Evolutionary conservation across 2,888 invertebrate species (phyloP).

Genomic region (Taenaris catops): DNA sequence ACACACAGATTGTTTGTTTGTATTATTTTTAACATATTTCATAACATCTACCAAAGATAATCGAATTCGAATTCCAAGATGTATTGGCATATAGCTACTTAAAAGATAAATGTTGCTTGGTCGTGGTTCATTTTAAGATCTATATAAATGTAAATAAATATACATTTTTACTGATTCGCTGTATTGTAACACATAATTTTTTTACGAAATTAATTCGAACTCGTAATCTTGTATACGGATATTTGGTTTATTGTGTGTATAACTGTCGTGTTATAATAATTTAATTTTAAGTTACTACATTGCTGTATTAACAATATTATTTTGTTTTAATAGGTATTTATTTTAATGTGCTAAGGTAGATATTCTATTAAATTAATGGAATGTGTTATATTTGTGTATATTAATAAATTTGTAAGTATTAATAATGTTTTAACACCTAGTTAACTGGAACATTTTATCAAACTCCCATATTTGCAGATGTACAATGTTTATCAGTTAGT

Average conservation of each 20-base stretch:
- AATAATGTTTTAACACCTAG: constrained; percentile 40
- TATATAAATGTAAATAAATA: constrained; percentile 18
- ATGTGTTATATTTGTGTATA: constrained; percentile 64
- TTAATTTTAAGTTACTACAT: constrained; percentile 42
- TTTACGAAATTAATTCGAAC: constrained; percentile 1
- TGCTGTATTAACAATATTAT: constrained; percentile 62
- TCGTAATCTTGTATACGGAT: constrained; percentile 5
- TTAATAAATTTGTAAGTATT: constrained; percentile 55
- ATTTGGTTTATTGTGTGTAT: constrained; percentile 17
- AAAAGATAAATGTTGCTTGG: constrained; percentile 12
- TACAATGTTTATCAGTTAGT: constrained; percentile 78
- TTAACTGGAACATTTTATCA: constrained; percentile 35
- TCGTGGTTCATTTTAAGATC: constrained; percentile 7
- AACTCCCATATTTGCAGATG: constrained; percentile 77
- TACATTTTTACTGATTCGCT: constrained; percentile 15
- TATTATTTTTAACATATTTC: constrained; percentile 5
- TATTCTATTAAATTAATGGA: constrained; percentile 64
- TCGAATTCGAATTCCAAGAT: constrained; percentile 9
- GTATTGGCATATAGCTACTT: constrained; percentile 20
- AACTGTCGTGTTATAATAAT: constrained; percentile 27
- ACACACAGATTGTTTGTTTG: constrained; percentile 6
- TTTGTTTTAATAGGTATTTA: constrained; percentile 72
- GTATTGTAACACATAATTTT: constrained; percentile 14
- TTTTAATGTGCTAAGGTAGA: constrained; percentile 64
- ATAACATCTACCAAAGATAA: constrained; percentile 24